Evolutionary conservation across 30 jellyfish, hydroid and myxozoan genomes (phyloP), one percentile per base, ranked within the genome.

Genomic region (Rhopilema esculentum): DNA sequence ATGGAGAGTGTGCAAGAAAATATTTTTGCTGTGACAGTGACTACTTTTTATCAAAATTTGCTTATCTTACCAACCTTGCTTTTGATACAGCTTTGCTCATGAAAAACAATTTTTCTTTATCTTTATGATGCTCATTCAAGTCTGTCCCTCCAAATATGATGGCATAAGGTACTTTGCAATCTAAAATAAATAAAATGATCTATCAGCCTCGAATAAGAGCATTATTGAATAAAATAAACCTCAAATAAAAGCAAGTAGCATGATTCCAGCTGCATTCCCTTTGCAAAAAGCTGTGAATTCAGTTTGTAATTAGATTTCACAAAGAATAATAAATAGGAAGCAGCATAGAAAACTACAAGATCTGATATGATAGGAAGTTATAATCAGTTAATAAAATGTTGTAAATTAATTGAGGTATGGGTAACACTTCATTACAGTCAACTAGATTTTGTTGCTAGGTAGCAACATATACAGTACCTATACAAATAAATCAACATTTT

Each of bases 131-230:
- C 49, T 82, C 92, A 72, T 95, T 81, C 27, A 95, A 31, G 57
- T 95, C 99, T 16, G 99, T 95, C 12, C 99, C 99, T 68, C 99
- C 99, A 90, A 95, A 95, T 17, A 95, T 82, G 17, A 95, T 32
- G 22, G 72, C 80, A 77, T 23, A 90, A 57, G 99, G 99, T 16
- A 80, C 30, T 12, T 24, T 68, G 72, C 96, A 66, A 33, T 72
- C 99, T 94, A 62, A 0, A 76, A 49, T 18, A 9, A 16, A 2
- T 40, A 40, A n/a, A 24, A n/a, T 25, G 40, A 19, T 15, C 8
- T n/a, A 32, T 16, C 17, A 66, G 22, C 15, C 22, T 9, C 22
- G 27, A 16, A 9, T 26, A 66, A 66, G 22, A 20, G 27, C 16
- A 16, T 72, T 18, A 16, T n/a, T n/a, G n/a, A n/a, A n/a, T n/a